Evolutionary conservation across 1,140 invertebrate species (phyloP).

Genomic region (Homalodisca vitripennis): DNA sequence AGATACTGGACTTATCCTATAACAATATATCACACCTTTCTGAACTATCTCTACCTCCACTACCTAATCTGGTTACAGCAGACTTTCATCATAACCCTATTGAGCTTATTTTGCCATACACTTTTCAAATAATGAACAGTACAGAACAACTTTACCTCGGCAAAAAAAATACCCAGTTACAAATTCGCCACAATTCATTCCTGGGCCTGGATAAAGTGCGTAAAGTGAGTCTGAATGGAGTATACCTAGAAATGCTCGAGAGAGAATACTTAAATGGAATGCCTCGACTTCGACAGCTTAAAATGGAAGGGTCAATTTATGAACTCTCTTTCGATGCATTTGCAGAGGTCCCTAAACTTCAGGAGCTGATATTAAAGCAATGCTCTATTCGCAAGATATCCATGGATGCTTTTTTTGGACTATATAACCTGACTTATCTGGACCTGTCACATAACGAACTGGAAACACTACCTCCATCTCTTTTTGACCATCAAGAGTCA

Average conservation of each 20-base stretch:
- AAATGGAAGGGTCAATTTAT: constrained; percentile 56
- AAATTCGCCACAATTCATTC: constrained; percentile 61
- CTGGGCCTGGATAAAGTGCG: constrained; percentile 56
- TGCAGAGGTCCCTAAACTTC: constrained; percentile 56
- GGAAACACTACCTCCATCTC: constrained; percentile 56
- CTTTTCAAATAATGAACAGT: constrained; percentile 59
- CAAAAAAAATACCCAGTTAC: constrained; percentile 51
- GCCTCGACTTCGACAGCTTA: constrained; percentile 53
- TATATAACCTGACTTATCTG: constrained; percentile 56
- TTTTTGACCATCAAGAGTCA: constrained; percentile 60
- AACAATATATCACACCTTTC: constrained; percentile 67
- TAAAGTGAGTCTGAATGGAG: constrained; percentile 56
- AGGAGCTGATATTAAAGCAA: constrained; percentile 58
- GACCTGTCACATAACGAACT: constrained; percentile 64
- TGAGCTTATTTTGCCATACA: constrained; percentile 59
- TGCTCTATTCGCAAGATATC: constrained; percentile 62
- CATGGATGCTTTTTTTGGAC: constrained; percentile 66
- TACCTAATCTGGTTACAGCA: constrained; percentile 58
- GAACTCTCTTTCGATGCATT: constrained; percentile 68
- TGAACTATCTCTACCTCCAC: constrained; percentile 66
- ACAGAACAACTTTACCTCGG: constrained; percentile 62
- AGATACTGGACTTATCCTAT: constrained; percentile 61
- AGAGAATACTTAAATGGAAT: constrained; percentile 60
- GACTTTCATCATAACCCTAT: constrained; percentile 68
- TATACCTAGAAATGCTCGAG: constrained; percentile 56